phyloP scores from a whole-genome alignment of 2,888 invertebrate genomes.

The Drosophila bunnanda region DNA sequence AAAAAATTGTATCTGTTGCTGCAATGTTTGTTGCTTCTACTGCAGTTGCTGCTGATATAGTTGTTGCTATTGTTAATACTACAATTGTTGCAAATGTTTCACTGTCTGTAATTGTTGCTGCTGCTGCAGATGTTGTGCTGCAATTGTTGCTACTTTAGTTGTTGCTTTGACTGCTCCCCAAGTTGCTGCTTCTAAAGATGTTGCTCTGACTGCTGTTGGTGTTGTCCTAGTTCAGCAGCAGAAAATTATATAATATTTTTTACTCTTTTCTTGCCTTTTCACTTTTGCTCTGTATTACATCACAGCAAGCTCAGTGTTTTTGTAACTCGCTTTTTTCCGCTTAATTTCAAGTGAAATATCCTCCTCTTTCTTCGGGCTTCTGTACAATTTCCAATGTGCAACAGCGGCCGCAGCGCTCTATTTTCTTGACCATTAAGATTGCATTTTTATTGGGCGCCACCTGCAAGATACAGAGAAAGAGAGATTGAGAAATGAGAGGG shows the following conservation, averaged over 20 bases:
- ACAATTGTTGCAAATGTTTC: too few relatives aligned
- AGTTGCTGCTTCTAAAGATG: constrained; percentile 14
- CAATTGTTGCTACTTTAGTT: not conserved
- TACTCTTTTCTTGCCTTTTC: constrained; percentile 48
- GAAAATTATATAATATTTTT: constrained; percentile 70
- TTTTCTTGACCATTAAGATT: constrained; percentile 73
- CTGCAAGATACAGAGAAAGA: constrained; percentile 41
- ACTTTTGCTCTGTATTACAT: constrained; percentile 76
- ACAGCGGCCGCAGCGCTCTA: constrained; percentile 68
- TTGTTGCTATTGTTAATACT: not conserved
- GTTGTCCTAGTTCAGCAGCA: constrained; percentile 75
- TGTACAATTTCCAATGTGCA: constrained; percentile 61
- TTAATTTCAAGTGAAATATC: constrained; percentile 60
- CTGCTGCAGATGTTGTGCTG: not conserved
- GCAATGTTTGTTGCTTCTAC: constrained; percentile 11
- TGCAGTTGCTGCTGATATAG: not conserved
- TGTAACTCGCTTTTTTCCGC: constrained; percentile 33
- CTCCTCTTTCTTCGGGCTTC: constrained; percentile 62
- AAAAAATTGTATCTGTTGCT: constrained; percentile 1
- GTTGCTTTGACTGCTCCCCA: constrained; percentile 1
- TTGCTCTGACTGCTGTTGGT: constrained; percentile 34
- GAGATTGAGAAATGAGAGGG: constrained; percentile 57
- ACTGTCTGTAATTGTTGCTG: not conserved
- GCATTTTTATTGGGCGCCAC: constrained; percentile 67
- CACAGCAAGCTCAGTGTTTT: constrained; percentile 51